Evolutionary conservation across 2,888 invertebrate species (phyloP), one percentile per base, ranked within the genome.

Genomic region (Caenorhabditis sulstoni): DNA sequence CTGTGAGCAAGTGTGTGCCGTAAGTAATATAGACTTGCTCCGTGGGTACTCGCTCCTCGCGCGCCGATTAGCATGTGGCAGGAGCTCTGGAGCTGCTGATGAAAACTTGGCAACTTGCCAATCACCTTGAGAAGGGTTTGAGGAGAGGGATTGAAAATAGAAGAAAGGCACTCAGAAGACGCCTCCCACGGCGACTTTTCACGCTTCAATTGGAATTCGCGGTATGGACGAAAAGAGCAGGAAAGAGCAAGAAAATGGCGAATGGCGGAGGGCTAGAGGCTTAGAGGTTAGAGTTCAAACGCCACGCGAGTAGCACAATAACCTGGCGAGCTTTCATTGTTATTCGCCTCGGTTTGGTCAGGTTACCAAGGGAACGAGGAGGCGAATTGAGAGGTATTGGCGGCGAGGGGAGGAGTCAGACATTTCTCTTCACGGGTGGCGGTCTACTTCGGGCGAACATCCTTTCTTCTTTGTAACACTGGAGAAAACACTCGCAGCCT

Each of bases 1-100:
- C 16, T 29, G 65, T 57, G 23, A 35, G 49, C 58, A 50, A 41
- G 59, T 59, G 49, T 37, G 35, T 39, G 23, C 41, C 59, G 53
- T 70, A 70, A 55, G 70, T 70, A 70, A 70, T 70, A 70, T 70
- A 70, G 47, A 53, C 55, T 61, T 70, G 45, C 55, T 55, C 37
- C 61, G 5, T 41, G 20, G 55, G 41, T 39, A 41, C 35, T 45
- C 47, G 37, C 53, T 55, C 22, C 53, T 39, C 37, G 61, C 61
- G 62, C 47, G 61, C 61, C 71, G 71, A 71, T 71, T 71, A 71
- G 71, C 7, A 7, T 29, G 29, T 50, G 62, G 57, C 55, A 45
- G 45, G 12, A 12, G 11, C 3, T 37, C 49, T 45, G 70, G 61
- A 61, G 61, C 45, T 45, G 55, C 57, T 37, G 47, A 47, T 49